Conservation (phyloP, 1,140 invertebrate genomes). For the Cepaea nemoralis region DNA sequence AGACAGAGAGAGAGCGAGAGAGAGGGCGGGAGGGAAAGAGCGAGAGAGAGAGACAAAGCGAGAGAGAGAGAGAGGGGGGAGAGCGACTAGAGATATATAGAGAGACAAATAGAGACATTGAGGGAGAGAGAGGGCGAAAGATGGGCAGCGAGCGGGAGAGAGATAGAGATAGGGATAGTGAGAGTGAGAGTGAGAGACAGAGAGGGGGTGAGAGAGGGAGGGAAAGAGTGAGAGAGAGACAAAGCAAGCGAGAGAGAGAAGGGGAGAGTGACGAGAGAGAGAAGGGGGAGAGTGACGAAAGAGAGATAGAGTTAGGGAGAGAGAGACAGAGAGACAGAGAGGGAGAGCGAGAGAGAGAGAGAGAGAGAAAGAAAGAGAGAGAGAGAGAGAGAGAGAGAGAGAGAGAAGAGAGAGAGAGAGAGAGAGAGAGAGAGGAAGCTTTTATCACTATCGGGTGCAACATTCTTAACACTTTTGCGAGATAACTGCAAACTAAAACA, state of each 20-base stretch:
- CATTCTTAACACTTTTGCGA: neutral
- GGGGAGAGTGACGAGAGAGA: too few relatives aligned
- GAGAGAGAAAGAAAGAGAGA: neutral
- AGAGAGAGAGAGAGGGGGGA: neutral
- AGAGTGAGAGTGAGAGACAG: neutral
- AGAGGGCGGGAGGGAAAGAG: too few relatives aligned
- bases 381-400: neutral
- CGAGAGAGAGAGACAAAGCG: too few relatives aligned
- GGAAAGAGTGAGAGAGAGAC: too few relatives aligned
- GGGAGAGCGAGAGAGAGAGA: neutral
- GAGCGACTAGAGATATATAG: neutral
- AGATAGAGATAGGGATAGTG: neutral
- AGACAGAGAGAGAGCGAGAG: too few relatives aligned
- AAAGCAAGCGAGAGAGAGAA: too few relatives aligned
- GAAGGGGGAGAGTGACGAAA: neutral
- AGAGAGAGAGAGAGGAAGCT: conserved; percentile 4
- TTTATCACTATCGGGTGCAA: neutral
- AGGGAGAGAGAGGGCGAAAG: conserved; percentile 9
- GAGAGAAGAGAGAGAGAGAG: neutral
- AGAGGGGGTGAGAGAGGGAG: too few relatives aligned
- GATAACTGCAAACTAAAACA: neutral
- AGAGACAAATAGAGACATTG: too few relatives aligned
- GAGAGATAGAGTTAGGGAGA: too few relatives aligned
- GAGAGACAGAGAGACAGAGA: too few relatives aligned
- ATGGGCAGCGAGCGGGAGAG: too few relatives aligned